These are phyloP conservation scores for Nyctalus aviator DNA, from an alignment of 2,797 vertebrate species.

Conservation along the genomic window DNA sequence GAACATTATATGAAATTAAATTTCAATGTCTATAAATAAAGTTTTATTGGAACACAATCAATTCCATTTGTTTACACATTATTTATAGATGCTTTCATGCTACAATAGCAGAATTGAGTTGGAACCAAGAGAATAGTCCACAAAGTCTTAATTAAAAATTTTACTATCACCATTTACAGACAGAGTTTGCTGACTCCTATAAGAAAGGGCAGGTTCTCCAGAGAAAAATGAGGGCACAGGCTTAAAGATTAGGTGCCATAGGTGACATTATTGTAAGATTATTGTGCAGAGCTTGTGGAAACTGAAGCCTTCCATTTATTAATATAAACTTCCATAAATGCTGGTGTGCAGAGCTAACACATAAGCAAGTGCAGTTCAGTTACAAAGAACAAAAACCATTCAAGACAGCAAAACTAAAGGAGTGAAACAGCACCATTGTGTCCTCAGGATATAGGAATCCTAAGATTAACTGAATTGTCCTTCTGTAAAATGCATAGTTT, in stretches of 20 bases:
- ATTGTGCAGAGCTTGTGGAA: not conserved
- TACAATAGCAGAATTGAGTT: not conserved
- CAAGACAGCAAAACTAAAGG: not conserved
- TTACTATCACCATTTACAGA: not conserved
- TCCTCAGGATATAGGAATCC: not conserved
- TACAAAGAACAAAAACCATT: not conserved
- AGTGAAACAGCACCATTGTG: not conserved
- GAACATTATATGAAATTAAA: slow-evolving; percentile 13
- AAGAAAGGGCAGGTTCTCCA: not conserved
- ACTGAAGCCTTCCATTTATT: not conserved
- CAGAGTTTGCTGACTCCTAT: not conserved
- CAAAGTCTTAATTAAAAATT: slow-evolving; percentile 40
- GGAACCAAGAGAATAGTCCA: not conserved
- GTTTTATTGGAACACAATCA: not conserved
- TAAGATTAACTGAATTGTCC: not conserved
- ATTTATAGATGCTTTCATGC: not conserved
- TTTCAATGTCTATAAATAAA: not conserved
- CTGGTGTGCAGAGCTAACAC: not conserved
- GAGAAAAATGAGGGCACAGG: not conserved
- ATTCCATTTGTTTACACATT: not conserved
- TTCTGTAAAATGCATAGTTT: not conserved
- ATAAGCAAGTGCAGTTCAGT: not conserved
- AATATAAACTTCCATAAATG: not conserved
- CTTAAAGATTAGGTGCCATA: not conserved
- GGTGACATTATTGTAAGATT: slow-evolving; percentile 10